Evolutionary conservation across 1,140 invertebrate species (phyloP).

Genomic region (Bicyclus anynana): DNA sequence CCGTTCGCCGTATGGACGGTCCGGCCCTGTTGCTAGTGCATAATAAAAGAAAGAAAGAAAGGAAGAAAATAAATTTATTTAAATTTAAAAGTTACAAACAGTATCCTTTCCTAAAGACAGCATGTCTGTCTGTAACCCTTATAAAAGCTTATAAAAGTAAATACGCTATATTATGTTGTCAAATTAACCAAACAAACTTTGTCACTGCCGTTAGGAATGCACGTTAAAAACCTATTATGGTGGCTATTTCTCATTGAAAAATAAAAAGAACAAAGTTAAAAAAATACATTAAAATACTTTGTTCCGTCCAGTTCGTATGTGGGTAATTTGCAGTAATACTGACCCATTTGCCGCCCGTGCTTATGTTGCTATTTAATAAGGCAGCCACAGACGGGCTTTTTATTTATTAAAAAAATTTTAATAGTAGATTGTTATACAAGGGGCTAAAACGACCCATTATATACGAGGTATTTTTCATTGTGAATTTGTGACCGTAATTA

Average conservation of each 20-base stretch:
- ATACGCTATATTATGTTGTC: not conserved
- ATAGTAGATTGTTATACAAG: no score
- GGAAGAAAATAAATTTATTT: no score
- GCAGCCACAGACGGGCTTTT: not conserved
- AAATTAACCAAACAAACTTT: not conserved
- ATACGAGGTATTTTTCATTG: no score
- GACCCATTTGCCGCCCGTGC: conserved; percentile 17
- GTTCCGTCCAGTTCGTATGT: conserved; percentile 17
- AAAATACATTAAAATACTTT: conserved; percentile 17
- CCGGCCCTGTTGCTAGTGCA: no score
- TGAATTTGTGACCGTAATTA: no score
- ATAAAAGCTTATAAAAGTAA: not conserved
- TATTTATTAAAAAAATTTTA: no score
- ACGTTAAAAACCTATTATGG: conserved; percentile 16
- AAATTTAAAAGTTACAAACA: no score
- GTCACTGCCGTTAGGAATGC: not conserved
- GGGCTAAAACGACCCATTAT: no score
- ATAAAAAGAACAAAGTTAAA: not conserved
- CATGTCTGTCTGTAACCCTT: no score
- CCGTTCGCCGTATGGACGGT: no score
- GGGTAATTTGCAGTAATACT: conserved; percentile 26
- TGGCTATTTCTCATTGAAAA: conserved; percentile 13
- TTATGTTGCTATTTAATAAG: not conserved
- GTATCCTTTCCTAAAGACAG: no score
- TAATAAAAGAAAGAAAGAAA: no score